Base-by-base conservation (phyloP, 2,888 invertebrate genomes). In the Lamellibrachia satsuma region DNA sequence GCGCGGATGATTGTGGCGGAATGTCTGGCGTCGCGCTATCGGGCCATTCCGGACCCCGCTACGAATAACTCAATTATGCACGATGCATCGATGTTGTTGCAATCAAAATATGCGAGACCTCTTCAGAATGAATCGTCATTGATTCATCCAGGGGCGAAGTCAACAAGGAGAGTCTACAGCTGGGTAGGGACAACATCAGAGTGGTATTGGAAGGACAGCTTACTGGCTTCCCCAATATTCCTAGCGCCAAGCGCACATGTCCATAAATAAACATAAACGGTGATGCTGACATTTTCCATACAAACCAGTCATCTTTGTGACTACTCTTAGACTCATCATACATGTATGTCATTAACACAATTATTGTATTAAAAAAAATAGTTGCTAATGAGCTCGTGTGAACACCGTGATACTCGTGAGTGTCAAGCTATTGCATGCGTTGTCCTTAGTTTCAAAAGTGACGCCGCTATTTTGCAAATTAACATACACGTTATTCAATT, bases 41-140 rank as follows among this genome's bases (percentile, higher is more conserved):
- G 75, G 6, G 22, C 22, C n/a, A 75, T 22, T 75, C 22, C 75
- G 2, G 6, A 15, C 75, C 22, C 15, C 75, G 75, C 75, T n/a
- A 22, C 75, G 75, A 75, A 75, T 75, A 75, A 75, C 75, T 75
- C 75, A 75, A 75, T 75, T 75, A 75, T 75, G 75, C 75, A 75
- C 75, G 15, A 22, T 75, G 75, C 22, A 75, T 75, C 75, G 75
- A 75, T 75, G 75, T 75, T 75, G 75, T 75, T n/a, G 75, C 75
- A 75, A 75, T 75, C 15, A 75, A 75, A 75, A 75, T 75, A 75
- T 75, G 75, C 75, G n/a, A 75, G 75, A 22, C 22, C 75, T 75
- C 75, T 75, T 75, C 15, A 22, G 75, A 75, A 75, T 75, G n/a
- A 75, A 0, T 75, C 0, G 6, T 75, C n/a, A 75, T 75, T 75